These are phyloP conservation scores for Cheilosia grossa DNA, from an alignment of 2,888 invertebrate genomes.

Conservation along the genomic window DNA sequence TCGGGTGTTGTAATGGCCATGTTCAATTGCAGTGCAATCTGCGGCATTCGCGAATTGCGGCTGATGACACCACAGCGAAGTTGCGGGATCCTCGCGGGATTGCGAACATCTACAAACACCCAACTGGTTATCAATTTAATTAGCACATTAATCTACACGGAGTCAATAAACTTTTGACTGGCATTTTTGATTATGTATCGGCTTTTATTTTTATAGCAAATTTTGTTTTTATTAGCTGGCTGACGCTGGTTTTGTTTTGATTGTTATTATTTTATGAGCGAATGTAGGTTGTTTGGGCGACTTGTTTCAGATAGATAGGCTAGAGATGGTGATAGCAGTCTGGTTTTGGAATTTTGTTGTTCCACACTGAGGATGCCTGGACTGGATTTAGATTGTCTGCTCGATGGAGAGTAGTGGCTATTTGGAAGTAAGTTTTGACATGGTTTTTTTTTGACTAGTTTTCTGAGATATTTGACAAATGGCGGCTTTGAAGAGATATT, in stretches of 20 bases:
- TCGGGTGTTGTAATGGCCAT: conserved; percentile 44
- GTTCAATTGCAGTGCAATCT: conserved; percentile 1
- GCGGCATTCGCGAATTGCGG: no score
- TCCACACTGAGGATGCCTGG: neutral
- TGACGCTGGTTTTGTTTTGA: conserved; percentile 55
- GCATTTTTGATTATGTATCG: conserved; percentile 51
- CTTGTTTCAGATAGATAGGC: conserved; percentile 26
- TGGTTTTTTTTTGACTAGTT: no score
- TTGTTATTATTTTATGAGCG: conserved; percentile 31
- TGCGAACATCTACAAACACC: conserved; percentile 20
- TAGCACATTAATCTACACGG: conserved; percentile 70
- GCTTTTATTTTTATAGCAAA: conserved; percentile 59
- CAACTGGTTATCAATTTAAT: conserved; percentile 72
- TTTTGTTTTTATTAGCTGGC: conserved; percentile 23
- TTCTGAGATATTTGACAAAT: no score
- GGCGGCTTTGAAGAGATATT: no score
- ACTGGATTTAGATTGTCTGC: neutral
- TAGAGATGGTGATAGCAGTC: conserved; percentile 27
- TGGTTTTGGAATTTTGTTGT: neutral
- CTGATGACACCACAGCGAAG: conserved; percentile 38
- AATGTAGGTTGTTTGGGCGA: conserved; percentile 52
- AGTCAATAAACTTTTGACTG: conserved; percentile 71
- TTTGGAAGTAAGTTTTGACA: neutral
- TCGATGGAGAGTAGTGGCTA: neutral
- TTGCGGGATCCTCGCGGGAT: conserved; percentile 13